Conservation (phyloP, 2,888 invertebrate genomes). For the Leptinotarsa peninsularis region DNA sequence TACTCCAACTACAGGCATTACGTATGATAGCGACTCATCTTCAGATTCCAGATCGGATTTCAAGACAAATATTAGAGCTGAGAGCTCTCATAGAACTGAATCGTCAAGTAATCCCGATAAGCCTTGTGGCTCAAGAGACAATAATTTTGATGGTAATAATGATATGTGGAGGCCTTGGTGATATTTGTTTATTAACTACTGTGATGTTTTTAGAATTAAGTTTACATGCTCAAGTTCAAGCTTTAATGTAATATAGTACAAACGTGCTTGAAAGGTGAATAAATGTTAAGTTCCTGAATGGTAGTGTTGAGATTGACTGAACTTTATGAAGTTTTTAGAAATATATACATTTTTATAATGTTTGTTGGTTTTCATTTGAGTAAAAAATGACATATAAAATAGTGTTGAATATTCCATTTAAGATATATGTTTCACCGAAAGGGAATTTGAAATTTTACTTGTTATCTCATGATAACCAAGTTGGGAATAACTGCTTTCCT, state of each 20-base stretch:
- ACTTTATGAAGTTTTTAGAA: background rate
- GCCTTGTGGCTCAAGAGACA: conserved; percentile 37
- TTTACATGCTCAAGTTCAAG: conserved; percentile 40
- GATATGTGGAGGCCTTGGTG: conserved; percentile 67
- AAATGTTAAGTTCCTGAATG: conserved; percentile 21
- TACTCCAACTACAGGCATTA: conserved; percentile 29
- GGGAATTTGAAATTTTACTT: too few relatives aligned
- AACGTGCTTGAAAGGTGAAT: conserved; percentile 33
- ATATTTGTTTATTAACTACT: conserved; percentile 33
- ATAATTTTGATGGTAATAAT: conserved; percentile 53
- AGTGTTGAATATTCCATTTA: too few relatives aligned
- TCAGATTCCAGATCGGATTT: conserved; percentile 1
- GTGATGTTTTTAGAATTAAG: conserved; percentile 23
- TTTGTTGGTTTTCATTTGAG: too few relatives aligned
- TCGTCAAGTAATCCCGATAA: conserved; percentile 19
- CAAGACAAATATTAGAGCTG: conserved; percentile 37
- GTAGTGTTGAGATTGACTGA: conserved; percentile 29
- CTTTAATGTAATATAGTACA: conserved; percentile 50
- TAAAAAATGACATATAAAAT: too few relatives aligned
- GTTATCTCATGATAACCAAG: too few relatives aligned
- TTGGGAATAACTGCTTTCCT: too few relatives aligned
- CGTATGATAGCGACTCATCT: background rate
- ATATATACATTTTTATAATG: conserved; percentile 11
- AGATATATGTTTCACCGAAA: too few relatives aligned
- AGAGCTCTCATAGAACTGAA: conserved; percentile 15